Base-by-base conservation (phyloP, 2,113 vertebrate genomes). In the Alectura lathami region DNA sequence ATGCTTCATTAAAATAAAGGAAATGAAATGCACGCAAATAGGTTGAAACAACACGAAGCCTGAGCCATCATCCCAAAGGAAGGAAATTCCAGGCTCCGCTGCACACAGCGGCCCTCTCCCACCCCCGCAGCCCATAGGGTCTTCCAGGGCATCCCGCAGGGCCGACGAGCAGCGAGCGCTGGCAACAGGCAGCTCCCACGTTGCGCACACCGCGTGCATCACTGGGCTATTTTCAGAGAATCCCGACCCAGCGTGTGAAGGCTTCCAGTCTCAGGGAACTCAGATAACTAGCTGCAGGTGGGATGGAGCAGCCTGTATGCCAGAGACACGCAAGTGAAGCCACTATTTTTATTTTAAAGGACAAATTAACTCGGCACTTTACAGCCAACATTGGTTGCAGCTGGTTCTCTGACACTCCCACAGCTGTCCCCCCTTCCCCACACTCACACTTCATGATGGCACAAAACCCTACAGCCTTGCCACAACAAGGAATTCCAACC, bases 11-110 rank as follows among this genome's bases (percentile, higher is more conserved):
- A 53, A 85, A 88, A 67, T 54, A 91, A 89, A 93, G 95, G 93
- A 97, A 96, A 97, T 95, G 48, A 95, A 83, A 96, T 70, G 69
- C 77, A 93, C 68, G 82, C 47, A 70, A 92, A 84, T 42, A 92
- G 77, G 92, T 32, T 81, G 74, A 75, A 88, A 64, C 74, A 92
- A 89, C 72, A 88, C 5, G 0, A 72, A 67, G 75, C 83, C 91
- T 73, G 62, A 96, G 83, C 66, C n/a, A 91, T 70, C 48, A 45
- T 8, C 32, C 42, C 47, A 82, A 62, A 91, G 88, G 83, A 95
- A 94, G 88, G 93, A 96, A 96, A 96, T 93, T 88, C 88, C 91
- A 95, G 59, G 48, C 68, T 67, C 42, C 1, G 12, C 68, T 29
- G 67, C 76, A 68, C 51, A 42, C 38, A 90, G 87, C 53, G 0